phyloP scores from a whole-genome alignment of 2,888 invertebrate species.

The Tachina fera region DNA sequence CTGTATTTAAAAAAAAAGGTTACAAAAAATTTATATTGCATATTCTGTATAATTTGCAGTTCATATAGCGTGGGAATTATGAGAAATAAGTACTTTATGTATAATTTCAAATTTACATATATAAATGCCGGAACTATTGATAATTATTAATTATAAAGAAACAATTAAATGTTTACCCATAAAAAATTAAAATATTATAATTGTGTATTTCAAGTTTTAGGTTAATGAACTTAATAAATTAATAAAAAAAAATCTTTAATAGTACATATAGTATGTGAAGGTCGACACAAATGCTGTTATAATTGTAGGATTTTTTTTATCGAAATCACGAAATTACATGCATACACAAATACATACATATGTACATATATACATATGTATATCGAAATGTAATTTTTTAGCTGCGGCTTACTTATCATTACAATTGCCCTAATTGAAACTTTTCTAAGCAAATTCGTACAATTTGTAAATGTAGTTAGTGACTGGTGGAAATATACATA shows the following conservation, averaged over 20 bases:
- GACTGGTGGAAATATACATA: no score
- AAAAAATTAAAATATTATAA: not conserved
- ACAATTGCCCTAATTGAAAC: no score
- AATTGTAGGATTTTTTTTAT: no score
- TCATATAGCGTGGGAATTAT: slow-evolving; percentile 59
- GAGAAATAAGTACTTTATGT: slow-evolving; percentile 1
- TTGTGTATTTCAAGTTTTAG: not conserved
- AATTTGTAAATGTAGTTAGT: no score
- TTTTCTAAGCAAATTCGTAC: no score
- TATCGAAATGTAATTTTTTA: no score
- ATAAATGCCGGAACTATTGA: slow-evolving; percentile 61
- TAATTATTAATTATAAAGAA: slow-evolving; percentile 30
- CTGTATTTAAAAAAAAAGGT: not conserved
- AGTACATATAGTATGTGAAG: not conserved
- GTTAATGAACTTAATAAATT: slow-evolving; percentile 19
- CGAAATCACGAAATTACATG: no score
- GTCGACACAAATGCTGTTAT: not conserved
- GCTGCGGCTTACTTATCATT: no score
- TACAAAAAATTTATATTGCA: not conserved
- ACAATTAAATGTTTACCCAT: not conserved
- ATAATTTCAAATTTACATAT: slow-evolving; percentile 3
- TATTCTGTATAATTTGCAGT: slow-evolving; percentile 22
- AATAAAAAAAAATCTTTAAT: not conserved
- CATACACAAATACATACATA: no score
- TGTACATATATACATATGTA: no score